Evolutionary conservation across 92 coral and sea anemone species (phyloP), one percentile per base, ranked within the genome.

Genomic region (Epizoanthus illoricatus): DNA sequence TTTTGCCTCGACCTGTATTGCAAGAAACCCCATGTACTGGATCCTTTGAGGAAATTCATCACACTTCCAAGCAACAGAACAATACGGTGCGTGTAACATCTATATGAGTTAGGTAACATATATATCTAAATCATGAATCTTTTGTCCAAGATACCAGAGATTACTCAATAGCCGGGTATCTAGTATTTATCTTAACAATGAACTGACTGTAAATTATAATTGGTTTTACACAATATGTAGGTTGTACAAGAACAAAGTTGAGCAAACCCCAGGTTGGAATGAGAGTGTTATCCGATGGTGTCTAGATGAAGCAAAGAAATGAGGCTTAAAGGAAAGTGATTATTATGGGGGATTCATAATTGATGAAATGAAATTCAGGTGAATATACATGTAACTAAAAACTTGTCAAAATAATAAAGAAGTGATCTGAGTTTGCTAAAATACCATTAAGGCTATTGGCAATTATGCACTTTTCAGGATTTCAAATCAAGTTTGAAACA

Each of bases 1-100:
- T n/a, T n/a, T n/a, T 49, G 11, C 12, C 55, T 49, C 11, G 55
- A 87, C 17, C 78, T 87, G n/a, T 87, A 87, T 43, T 83, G 83
- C 17, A 87, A 82, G 42, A 82, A 87, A 45, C 88, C 90, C 6
- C 90, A 87, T 58, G 88, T 87, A 6, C 66, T 87, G 39, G 90
- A 87, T 47, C 80, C 90, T 17, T 45, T 84, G 15, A 10, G 90
- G 60, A 58, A 78, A 12, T 83, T 87, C 36, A 55, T 87, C 6
- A 57, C 13, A 4, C 76, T 87, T 4, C 90, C 90, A 75, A 87
- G 90, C 65, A 87, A 87, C 64, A 75, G 78, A 1, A 84, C 88
- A 67, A 87, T 87, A 74, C 68, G 90, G 88, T 72, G 12, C 0
- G 12, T 49, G 12, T 49, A 43, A 43, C 49, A 43, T 43, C 49